phyloP scores from a whole-genome alignment of 2,888 invertebrate genomes.

The Disparrhopalites patrizii region DNA sequence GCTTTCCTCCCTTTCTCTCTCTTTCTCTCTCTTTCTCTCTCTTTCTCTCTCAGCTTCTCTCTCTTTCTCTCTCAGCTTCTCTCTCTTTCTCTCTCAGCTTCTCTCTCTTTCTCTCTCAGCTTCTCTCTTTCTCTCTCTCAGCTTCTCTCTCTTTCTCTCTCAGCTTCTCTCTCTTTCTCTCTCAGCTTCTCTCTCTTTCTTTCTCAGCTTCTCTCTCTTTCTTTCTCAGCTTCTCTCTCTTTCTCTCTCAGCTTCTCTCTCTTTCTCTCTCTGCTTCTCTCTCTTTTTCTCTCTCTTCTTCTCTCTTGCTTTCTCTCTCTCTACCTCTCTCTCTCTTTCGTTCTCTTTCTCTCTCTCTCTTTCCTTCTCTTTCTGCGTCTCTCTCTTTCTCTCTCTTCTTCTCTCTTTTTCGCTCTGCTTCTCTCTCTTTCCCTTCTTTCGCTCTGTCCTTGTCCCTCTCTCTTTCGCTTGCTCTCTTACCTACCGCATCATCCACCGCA shows the following conservation, averaged over 20 bases:
- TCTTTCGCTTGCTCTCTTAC: too few relatives aligned
- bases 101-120: too few relatives aligned
- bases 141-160: too few relatives aligned
- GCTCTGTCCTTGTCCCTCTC: too few relatives aligned
- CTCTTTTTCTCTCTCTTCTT: not conserved
- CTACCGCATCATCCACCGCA: too few relatives aligned
- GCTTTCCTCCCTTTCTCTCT: not conserved
- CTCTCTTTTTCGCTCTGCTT: too few relatives aligned
- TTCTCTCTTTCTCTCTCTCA: too few relatives aligned
- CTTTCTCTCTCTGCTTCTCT: not conserved
- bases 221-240: not conserved
- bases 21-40: not conserved
- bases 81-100: constrained; percentile 9
- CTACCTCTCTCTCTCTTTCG: not conserved
- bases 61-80: not conserved
- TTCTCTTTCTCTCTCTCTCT: not conserved
- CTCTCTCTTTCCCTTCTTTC: too few relatives aligned
- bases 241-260: not conserved
- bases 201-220: too few relatives aligned
- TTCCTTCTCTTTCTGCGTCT: not conserved
- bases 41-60: not conserved
- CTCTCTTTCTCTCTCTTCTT: too few relatives aligned
- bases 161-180: too few relatives aligned
- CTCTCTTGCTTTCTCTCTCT: not conserved
- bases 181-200: not conserved